phyloP scores from a whole-genome alignment of 2,113 vertebrate genomes.

The Dipodomys spectabilis region DNA sequence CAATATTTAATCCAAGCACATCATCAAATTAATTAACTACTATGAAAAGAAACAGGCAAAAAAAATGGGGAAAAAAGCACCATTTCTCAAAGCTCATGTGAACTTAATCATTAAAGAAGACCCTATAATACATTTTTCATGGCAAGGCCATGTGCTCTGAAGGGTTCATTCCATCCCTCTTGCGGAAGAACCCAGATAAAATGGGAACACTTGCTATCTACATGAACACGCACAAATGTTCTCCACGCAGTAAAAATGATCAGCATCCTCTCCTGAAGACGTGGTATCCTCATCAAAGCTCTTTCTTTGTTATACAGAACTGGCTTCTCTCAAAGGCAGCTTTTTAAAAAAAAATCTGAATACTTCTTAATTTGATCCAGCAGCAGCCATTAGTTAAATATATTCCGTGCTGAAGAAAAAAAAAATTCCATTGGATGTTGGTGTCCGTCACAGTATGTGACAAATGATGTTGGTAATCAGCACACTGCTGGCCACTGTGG shows the following conservation, averaged over 20 bases:
- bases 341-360: conserved; percentile 14
- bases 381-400: neutral
- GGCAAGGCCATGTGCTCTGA: neutral
- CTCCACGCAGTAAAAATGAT: neutral
- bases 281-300: neutral
- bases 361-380: neutral
- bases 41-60: neutral
- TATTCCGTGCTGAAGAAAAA: neutral
- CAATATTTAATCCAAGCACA: neutral
- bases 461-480: neutral
- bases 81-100: neutral
- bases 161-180: neutral
- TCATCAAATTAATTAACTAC: neutral
- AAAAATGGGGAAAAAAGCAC: neutral
- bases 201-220: neutral
- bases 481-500: neutral
- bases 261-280: neutral
- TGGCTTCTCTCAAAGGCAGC: neutral
- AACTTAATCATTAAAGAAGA: neutral
- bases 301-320: neutral
- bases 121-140: neutral
- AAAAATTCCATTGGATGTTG: neutral
- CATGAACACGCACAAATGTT: neutral
- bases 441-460: neutral
- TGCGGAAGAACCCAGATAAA: neutral